Evolutionary conservation across 2,888 invertebrate species (phyloP).

Genomic region (Cactoblastis cactorum): DNA sequence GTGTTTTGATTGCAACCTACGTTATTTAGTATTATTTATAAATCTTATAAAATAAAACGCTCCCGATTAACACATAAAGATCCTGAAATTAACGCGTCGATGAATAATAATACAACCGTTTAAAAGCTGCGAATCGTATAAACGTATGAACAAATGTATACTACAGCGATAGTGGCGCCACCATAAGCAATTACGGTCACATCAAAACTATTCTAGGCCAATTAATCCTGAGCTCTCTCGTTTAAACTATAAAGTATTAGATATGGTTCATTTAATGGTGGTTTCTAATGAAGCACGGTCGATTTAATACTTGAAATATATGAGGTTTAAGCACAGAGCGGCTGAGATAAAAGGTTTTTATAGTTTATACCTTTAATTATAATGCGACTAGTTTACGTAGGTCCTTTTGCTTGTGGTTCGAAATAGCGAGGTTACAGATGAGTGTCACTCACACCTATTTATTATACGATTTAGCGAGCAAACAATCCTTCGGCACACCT

Average conservation of each 20-base stretch:
- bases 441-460: background rate
- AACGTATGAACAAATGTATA: conserved; percentile 41
- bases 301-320: conserved; percentile 42
- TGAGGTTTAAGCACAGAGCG: conserved; percentile 27
- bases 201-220: conserved; percentile 31
- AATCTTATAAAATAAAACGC: too few species aligned
- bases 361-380: conserved; percentile 38
- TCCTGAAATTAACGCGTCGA: background rate
- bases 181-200: conserved; percentile 35
- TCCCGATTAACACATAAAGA: background rate
- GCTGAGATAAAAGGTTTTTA: conserved; percentile 43
- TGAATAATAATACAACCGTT: background rate
- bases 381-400: conserved; percentile 29
- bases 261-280: conserved; percentile 26
- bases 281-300: conserved; percentile 27
- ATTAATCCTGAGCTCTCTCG: conserved; percentile 21
- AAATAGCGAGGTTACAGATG: background rate
- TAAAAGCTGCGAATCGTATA: conserved; percentile 19
- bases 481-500: too few species aligned
- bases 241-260: conserved; percentile 4
- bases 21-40: too few species aligned
- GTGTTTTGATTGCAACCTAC: too few species aligned
- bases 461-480: too few species aligned
- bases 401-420: conserved; percentile 15
- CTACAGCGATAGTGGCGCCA: conserved; percentile 35